Conservation (phyloP, 2,888 invertebrate species). For the Nephrotoma flavescens region DNA sequence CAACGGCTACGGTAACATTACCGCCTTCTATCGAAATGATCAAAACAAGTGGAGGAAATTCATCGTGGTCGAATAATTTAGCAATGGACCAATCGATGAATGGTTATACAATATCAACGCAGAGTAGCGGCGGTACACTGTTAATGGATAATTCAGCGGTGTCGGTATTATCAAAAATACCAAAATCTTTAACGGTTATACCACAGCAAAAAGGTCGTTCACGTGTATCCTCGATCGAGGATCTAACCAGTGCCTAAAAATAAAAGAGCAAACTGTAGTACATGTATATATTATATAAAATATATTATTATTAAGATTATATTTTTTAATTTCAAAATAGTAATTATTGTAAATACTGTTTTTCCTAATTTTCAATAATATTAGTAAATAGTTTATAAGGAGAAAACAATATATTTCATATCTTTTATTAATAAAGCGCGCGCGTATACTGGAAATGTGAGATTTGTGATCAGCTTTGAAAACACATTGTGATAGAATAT, state of each 20-base stretch:
- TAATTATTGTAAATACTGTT: neutral
- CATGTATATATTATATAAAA: neutral
- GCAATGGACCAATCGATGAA: neutral
- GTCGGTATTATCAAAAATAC: conserved; percentile 57
- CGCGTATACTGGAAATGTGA: neutral
- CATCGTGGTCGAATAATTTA: neutral
- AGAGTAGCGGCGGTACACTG: neutral
- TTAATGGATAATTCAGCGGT: conserved; percentile 8
- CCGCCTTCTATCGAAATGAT: conserved; percentile 1
- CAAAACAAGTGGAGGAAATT: neutral
- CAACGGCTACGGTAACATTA: neutral
- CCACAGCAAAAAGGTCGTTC: conserved; percentile 37
- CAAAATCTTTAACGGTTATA: conserved; percentile 66
- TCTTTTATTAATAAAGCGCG: neutral
- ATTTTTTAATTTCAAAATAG: neutral
- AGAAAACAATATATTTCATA: neutral
- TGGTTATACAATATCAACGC: neutral
- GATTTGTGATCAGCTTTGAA: neutral
- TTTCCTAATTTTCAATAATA: neutral
- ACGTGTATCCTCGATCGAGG: conserved; percentile 2
- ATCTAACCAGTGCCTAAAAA: conserved; percentile 3
- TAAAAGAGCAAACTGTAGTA: neutral
- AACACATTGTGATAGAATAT: neutral
- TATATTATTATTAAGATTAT: neutral
- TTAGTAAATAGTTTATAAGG: neutral